Percentiles rank a stretch among this genome's conserved stretches.
phyloP scores from a whole-genome alignment of 2,797 vertebrate species.

The Sorex maritimensis region DNA sequence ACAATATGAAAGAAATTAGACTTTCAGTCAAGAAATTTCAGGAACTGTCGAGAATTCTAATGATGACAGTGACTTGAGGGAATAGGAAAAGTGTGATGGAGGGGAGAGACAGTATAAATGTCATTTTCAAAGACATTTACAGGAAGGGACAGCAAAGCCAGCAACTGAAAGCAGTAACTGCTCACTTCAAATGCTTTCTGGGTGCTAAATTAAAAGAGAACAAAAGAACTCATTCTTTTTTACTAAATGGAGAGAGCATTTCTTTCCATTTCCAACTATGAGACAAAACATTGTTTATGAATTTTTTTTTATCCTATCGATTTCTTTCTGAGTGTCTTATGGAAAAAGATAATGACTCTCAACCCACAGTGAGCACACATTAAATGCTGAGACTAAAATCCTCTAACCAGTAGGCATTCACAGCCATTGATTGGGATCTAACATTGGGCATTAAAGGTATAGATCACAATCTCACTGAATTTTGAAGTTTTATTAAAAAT shows the following conservation, averaged over 20 bases:
- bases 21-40: background rate
- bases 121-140: background rate
- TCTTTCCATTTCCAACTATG: background rate
- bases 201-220: background rate
- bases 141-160: background rate
- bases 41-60: background rate
- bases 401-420: background rate
- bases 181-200: background rate
- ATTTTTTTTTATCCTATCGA: background rate
- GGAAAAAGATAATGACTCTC: background rate
- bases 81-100: background rate
- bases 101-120: accelerated
- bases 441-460: background rate
- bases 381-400: constrained; percentile 45
- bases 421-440: background rate
- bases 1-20: background rate
- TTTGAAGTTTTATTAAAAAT: background rate
- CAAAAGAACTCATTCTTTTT: background rate
- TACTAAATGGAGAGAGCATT: background rate
- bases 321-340: background rate
- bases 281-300: background rate
- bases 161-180: background rate
- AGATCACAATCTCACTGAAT: background rate
- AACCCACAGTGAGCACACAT: background rate
- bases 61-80: background rate